phyloP scores from a whole-genome alignment of 2,797 vertebrate species.

The Pogonophryne albipinna region DNA sequence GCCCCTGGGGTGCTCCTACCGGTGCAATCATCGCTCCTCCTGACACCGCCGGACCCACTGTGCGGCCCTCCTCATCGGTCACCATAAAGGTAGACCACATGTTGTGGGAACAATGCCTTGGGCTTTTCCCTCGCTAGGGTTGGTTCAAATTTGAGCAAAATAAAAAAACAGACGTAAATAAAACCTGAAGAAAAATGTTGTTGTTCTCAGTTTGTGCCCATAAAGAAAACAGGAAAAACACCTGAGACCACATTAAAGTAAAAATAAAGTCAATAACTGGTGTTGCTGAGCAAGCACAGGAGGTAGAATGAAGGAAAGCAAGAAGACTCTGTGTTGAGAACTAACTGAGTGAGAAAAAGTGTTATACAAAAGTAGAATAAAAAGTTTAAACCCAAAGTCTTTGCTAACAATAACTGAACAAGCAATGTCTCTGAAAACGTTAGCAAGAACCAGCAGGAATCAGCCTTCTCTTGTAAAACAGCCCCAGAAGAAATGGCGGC shows the following conservation, averaged over 20 bases:
- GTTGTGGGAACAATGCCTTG: neutral
- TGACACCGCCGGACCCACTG: slow-evolving; percentile 25
- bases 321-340: neutral
- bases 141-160: neutral
- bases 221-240: neutral
- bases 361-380: neutral
- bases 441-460: slow-evolving; percentile 7
- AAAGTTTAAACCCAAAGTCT: neutral
- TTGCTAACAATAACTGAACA: neutral
- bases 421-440: slow-evolving; percentile 6
- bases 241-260: neutral
- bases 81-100: slow-evolving; percentile 92
- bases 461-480: slow-evolving; percentile 23
- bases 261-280: neutral
- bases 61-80: slow-evolving; percentile 84
- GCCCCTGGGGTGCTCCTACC: slow-evolving; percentile 46
- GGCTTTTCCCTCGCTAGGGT: slow-evolving; percentile 1
- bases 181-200: neutral
- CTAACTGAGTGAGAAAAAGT: neutral
- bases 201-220: slow-evolving; percentile 24
- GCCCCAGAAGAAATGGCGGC: slow-evolving; percentile 22
- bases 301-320: slow-evolving; percentile 6
- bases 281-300: neutral
- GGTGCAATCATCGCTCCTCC: slow-evolving; percentile 3
- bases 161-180: neutral